Percentiles rank a stretch among this genome's conserved stretches.
These are phyloP conservation scores for Leptinotarsa undecemlineata DNA, from an alignment of 1,140 invertebrate genomes.

Conservation along the genomic window DNA sequence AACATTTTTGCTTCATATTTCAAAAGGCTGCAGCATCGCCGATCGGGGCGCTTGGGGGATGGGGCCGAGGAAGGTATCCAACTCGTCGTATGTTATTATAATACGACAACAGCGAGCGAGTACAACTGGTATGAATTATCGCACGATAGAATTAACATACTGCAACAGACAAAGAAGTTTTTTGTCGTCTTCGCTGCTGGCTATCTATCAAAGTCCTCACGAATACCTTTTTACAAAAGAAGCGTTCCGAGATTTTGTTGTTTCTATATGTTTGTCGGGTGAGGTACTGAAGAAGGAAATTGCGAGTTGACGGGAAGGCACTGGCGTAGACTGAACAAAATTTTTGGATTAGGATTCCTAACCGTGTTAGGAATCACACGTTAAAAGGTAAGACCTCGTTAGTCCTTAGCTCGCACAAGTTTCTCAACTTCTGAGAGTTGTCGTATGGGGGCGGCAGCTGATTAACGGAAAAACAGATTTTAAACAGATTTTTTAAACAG, in stretches of 20 bases:
- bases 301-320: background rate
- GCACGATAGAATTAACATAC: conserved; percentile 44
- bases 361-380: no score
- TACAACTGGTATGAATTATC: conserved; percentile 47
- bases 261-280: background rate
- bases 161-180: conserved; percentile 42
- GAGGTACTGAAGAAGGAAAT: background rate
- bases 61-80: conserved; percentile 25
- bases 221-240: background rate
- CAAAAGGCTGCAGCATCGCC: conserved; percentile 14
- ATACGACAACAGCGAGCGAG: conserved; percentile 41
- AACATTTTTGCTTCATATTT: conserved; percentile 38
- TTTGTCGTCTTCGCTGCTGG: conserved; percentile 40
- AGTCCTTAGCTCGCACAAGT: no score
- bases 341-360: no score
- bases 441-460: no score
- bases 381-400: no score
- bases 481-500: no score
- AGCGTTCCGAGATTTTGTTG: conserved; percentile 12
- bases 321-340: no score
- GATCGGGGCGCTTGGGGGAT: conserved; percentile 14
- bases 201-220: conserved; percentile 42
- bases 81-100: conserved; percentile 43
- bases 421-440: no score
- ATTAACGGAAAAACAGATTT: no score